A percentile compares a stretch with the other conserved stretches of the same genome.
Conservation (phyloP, 2,113 vertebrate genomes). For the Tetrao urogallus region DNA sequence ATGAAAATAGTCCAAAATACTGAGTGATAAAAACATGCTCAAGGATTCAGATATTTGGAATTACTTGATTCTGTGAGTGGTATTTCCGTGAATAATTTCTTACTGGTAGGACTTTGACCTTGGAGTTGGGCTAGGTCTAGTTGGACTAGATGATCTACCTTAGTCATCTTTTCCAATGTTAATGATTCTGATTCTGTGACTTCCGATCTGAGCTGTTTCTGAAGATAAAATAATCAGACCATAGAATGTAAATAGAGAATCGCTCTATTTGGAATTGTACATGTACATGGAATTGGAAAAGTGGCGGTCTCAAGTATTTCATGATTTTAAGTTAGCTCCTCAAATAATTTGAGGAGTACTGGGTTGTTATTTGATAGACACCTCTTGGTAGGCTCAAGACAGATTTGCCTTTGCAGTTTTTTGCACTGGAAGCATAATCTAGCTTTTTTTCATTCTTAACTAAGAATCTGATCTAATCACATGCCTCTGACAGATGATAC, state of each 20-base stretch:
- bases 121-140: neutral
- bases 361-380: neutral
- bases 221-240: neutral
- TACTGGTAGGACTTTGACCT: neutral
- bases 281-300: neutral
- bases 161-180: too few species aligned
- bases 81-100: neutral
- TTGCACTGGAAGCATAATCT: neutral
- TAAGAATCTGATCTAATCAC: neutral
- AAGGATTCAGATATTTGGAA: neutral
- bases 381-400: neutral
- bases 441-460: neutral
- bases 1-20: conserved; percentile 27
- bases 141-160: too few species aligned
- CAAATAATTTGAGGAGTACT: neutral
- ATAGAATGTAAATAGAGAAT: neutral
- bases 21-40: neutral
- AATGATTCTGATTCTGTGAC: too few species aligned
- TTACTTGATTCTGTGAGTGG: neutral
- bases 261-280: neutral
- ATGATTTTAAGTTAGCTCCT: accelerated
- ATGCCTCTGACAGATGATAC: neutral
- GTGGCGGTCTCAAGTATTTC: neutral
- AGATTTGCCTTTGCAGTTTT: neutral
- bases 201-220: neutral